Evolutionary conservation across 2,797 vertebrate species (phyloP).

Genomic region (Danio albolineatus): DNA sequence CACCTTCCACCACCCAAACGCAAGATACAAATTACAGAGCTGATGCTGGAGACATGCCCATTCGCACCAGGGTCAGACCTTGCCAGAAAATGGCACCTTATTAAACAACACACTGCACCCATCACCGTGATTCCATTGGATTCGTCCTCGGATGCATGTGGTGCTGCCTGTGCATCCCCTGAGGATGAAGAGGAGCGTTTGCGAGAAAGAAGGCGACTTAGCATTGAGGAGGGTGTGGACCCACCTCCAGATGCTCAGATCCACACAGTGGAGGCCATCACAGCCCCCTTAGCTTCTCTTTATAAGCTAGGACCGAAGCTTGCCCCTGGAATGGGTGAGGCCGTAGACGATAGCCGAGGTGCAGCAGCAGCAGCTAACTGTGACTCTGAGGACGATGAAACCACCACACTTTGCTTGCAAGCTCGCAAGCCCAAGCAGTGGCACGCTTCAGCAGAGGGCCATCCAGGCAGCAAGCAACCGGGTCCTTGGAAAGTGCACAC

Average conservation of each 20-base stretch:
- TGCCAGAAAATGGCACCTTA: slow-evolving; percentile 87
- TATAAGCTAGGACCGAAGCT: slow-evolving; percentile 99
- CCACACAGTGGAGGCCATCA: slow-evolving; percentile 93
- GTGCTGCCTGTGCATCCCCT: slow-evolving; percentile 87
- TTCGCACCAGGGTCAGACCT: slow-evolving; percentile 96
- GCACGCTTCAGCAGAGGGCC: slow-evolving; percentile 89
- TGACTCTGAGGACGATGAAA: slow-evolving; percentile 91
- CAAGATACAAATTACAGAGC: slow-evolving; percentile 97
- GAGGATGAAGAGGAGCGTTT: slow-evolving; percentile 97
- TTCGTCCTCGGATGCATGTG: slow-evolving; percentile 86
- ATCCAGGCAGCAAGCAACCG: slow-evolving; percentile 81
- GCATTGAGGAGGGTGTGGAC: slow-evolving; percentile 97
- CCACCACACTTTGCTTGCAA: slow-evolving; percentile 94
- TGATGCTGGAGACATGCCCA: slow-evolving; percentile 98
- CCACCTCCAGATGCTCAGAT: slow-evolving; percentile 97
- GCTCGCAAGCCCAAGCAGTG: slow-evolving; percentile 92
- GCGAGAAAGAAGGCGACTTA: slow-evolving; percentile 92
- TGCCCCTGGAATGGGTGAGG: slow-evolving; percentile 89
- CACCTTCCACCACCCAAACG: slow-evolving; percentile 81
- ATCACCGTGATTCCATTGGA: slow-evolving; percentile 75
- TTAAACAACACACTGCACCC: slow-evolving; percentile 96
- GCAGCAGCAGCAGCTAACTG: slow-evolving; percentile 73
- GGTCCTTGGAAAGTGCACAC: slow-evolving; percentile 98
- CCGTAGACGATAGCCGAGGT: slow-evolving; percentile 77
- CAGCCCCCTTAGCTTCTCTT: slow-evolving; percentile 90